These are phyloP conservation scores for Geotrupes spiniger DNA, from an alignment of 2,888 invertebrate genomes.

Conservation along the genomic window DNA sequence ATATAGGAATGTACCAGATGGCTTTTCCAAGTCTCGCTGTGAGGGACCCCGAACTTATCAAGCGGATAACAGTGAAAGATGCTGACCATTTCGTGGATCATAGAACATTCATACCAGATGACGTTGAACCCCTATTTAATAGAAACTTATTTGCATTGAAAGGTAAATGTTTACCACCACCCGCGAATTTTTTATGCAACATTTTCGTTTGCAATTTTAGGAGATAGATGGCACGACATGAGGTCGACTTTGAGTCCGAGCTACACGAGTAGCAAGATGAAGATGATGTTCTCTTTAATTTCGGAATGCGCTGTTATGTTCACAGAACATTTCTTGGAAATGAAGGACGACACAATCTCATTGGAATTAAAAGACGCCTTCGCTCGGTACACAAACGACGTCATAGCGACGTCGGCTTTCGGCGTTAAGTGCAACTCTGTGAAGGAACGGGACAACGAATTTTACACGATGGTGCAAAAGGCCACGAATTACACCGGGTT, in stretches of 20 bases:
- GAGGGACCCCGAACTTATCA: conserved; percentile 58
- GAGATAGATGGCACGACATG: conserved; percentile 39
- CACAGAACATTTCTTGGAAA: conserved; percentile 38
- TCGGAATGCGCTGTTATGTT: conserved; percentile 28
- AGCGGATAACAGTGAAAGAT: conserved; percentile 57
- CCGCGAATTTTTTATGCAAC: no score
- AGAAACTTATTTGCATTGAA: conserved; percentile 37
- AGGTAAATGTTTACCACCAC: no score
- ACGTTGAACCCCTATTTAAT: conserved; percentile 52
- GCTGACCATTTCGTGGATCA: no score
- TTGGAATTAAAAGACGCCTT: no score
- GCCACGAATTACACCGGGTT: conserved; percentile 33
- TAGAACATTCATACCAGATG: conserved; percentile 31
- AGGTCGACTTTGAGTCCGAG: conserved; percentile 41
- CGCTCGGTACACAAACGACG: no score
- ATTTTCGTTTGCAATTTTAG: conserved; percentile 50
- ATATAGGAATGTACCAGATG: conserved; percentile 18
- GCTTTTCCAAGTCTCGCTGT: conserved; percentile 51
- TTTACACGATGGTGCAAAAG: conserved; percentile 52
- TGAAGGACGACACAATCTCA: conserved; percentile 50
- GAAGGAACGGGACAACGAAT: conserved; percentile 51
- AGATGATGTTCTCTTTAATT: conserved; percentile 38
- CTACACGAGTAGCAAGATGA: no score
- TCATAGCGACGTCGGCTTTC: no score
- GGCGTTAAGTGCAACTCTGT: conserved; percentile 54